Base-by-base conservation (phyloP, 2,888 invertebrate genomes). In the Aspidiotus rigidus region DNA sequence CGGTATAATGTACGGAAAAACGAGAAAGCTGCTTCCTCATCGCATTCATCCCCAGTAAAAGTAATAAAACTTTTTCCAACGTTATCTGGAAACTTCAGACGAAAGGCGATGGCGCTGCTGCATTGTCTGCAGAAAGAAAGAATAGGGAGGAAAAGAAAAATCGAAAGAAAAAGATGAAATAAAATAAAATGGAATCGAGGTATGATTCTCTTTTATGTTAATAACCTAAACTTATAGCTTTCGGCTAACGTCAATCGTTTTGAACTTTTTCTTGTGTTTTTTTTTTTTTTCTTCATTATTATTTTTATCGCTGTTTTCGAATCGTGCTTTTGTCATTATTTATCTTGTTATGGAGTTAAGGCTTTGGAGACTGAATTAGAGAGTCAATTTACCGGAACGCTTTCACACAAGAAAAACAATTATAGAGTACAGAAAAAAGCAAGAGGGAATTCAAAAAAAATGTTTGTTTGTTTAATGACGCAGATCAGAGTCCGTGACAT, bases 11-110 rank as follows among this genome's bases (percentile, higher is more conserved):
- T 57, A 56, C 66, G 66, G 66, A 66, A 66, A 55, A 66, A 66
- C 66, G 66, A 57, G 56, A 66, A 66, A 66, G 66, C 56, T 57
- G 66, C 66, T 66, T 66, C 66, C 66, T 66, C 66, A 57, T 66
- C 66, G 66, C 66, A 56, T 66, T 66, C 57, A 57, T 66, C 66
- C 57, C 57, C 57, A 66, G 66, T 66, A 57, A 66, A 56, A 66
- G 66, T 57, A 66, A 66, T 66, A 66, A 66, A 66, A 66, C 66
- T 66, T 66, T 59, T 66, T 28, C 66, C 16, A 66, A 66, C 57
- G 42, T 66, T 66, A 66, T 66, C 66, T 66, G 44, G 44, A 66
- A 66, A 66, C 59, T 66, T 57, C 66, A 66, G 66, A 66, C 56
- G 56, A 66, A 66, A 57, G 66, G 66, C 57, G 57, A 57, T 57